Conservation (phyloP, 2,888 invertebrate species). For the Drosophila kambysellisi region DNA sequence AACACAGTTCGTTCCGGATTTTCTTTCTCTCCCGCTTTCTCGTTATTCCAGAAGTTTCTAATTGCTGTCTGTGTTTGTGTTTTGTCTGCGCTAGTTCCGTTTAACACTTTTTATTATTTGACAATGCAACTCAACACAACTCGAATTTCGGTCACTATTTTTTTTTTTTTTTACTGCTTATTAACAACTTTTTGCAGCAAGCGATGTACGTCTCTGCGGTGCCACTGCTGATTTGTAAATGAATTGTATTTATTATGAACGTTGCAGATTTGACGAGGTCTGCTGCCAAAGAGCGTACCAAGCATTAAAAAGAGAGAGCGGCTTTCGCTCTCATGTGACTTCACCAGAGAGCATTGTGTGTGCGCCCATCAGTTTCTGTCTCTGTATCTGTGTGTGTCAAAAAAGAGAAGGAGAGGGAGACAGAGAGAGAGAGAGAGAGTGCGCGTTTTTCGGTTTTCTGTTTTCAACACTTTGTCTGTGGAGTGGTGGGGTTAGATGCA, state of each 20-base stretch:
- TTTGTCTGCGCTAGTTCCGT: conserved; percentile 12
- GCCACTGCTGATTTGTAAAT: conserved; percentile 49
- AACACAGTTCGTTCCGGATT: conserved; percentile 21
- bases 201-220: conserved; percentile 44
- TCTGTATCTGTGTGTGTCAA: conserved; percentile 2
- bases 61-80: conserved; percentile 2
- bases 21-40: conserved; percentile 12
- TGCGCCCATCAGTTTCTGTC: conserved; percentile 1
- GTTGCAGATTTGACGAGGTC: conserved; percentile 40
- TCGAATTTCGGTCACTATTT: conserved; percentile 25
- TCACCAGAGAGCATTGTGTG: conserved; percentile 15
- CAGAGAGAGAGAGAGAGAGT: not conserved
- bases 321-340: conserved; percentile 25
- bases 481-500: conserved; percentile 1
- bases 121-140: conserved; percentile 31
- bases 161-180: not conserved
- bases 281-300: conserved; percentile 29
- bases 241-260: conserved; percentile 43
- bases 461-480: not conserved
- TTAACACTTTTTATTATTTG: conserved; percentile 13
- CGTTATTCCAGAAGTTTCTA: conserved; percentile 33
- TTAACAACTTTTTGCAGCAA: conserved; percentile 4
- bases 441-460: not conserved
- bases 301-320: conserved; percentile 22
- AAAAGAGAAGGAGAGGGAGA: not conserved